Evolutionary conservation across 2,888 invertebrate species (phyloP), one percentile per base, ranked within the genome.

Genomic region (Ecliptopera silaceata): DNA sequence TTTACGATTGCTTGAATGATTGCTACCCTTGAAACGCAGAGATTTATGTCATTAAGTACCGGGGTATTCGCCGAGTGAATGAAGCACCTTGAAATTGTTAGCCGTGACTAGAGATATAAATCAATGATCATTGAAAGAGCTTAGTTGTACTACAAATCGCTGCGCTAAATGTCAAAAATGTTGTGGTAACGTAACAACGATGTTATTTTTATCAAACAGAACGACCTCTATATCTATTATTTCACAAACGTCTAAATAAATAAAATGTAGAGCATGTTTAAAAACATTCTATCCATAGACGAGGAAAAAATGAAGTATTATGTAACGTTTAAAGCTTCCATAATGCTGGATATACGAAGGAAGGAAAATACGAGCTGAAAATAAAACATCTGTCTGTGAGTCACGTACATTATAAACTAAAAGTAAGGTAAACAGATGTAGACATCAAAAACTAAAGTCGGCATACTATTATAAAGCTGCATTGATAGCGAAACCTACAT

Each of bases 371-470:
- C 71, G 65, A 68, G 70, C 77, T 72, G 73, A 76, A 80, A 82
- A 86, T 86, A 85, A 84, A 84, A 84, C 86, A 82, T 84, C 82
- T 82, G 86, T 77, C 73, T 72, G 71, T 81, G 80, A 85, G 72
- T 84, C 82, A 83, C 76, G 75, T 68, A 72, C 72, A 79, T 71
- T 74, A 78, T 78, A 78, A 80, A 82, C 74, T 80, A 74, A 80
- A 80, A 75, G 75, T 79, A 74, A 79, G 69, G 75, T 82, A 82
- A 82, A 82, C 82, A 80, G 69, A 75, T 75, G 70, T 68, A 76
- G 72, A 72, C 77, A 76, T 76, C 67, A 75, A 77, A 75, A 74
- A 74, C 65, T 60, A 56, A 69, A 70, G 66, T 70, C 63, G 46
- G 59, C 53, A 64, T 69, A 64, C 50, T 69, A 62, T 56, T 66